Percentiles rank a stretch among this genome's conserved stretches.
These are phyloP conservation scores for Didymodactylos carnosus DNA, from an alignment of 2,888 invertebrate genomes.

Conservation along the genomic window DNA sequence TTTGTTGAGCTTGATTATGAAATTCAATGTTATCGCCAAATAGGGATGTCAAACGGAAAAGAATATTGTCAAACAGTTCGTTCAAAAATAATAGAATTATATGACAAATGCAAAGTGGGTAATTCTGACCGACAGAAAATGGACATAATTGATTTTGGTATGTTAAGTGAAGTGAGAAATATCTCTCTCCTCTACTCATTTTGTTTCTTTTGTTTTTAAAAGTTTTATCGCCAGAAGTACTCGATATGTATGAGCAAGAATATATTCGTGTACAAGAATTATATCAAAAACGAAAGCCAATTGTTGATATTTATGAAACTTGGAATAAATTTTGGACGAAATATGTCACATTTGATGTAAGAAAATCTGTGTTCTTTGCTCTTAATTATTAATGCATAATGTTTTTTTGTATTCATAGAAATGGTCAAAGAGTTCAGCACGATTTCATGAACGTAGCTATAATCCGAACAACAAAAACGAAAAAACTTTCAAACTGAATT, in stretches of 20 bases:
- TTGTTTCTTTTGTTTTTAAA: not conserved
- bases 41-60: not conserved
- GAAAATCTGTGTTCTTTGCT: not conserved
- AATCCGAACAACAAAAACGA: not conserved
- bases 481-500: not conserved
- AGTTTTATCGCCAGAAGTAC: not conserved
- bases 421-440: not conserved
- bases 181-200: not conserved
- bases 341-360: not conserved
- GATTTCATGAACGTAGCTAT: not conserved
- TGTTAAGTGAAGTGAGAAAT: not conserved
- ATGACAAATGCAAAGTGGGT: not conserved
- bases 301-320: not conserved
- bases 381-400: too few species aligned
- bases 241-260: not conserved
- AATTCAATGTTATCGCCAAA: not conserved
- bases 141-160: not conserved
- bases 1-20: not conserved
- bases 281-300: not conserved
- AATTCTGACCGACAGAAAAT: not conserved
- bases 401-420: not conserved
- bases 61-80: not conserved
- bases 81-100: not conserved
- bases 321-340: not conserved
- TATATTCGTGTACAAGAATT: not conserved